Base-by-base conservation (phyloP, 2,888 invertebrate genomes). In the Trissolcus japonicus region DNA sequence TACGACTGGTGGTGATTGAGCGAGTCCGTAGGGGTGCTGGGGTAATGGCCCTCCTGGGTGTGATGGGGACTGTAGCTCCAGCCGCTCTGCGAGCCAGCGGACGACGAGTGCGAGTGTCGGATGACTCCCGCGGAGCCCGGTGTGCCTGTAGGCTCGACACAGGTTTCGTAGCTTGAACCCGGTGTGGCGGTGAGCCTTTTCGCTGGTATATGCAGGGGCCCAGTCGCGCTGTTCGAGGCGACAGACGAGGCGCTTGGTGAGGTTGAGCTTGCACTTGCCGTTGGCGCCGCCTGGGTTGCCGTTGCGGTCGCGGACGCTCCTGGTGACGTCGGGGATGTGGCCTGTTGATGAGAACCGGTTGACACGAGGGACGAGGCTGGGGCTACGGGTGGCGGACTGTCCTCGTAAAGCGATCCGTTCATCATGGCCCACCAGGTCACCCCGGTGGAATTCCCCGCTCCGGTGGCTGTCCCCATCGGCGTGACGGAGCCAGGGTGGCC, bases 121-220 rank as follows among this genome's bases (percentile, higher is more conserved):
- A 95, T 95, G 85, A 95, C 95, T 54, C 94, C 93, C 61, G 93
- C 92, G 41, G 85, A 79, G 80, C 91, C 85, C 62, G 88, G 84
- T 86, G 90, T 81, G 87, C 90, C 79, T 91, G 92, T 87, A 91
- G 94, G 82, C 90, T 91, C 79, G 63, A 86, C 86, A 80, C 88
- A 88, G 76, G 81, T 78, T 13, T 88, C 89, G 87, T 89, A 89
- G n/a, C 83, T 83, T 59, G 88, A 85, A 51, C 87, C 92, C 89
- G 90, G 90, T 85, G 91, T 91, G 71, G 92, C 91, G 25, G 91
- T 90, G 72, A 92, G 90, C 86, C 96, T 92, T 90, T 96, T 96
- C 86, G 96, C 96, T 81, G 96, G 96, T 90, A 96, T 96, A 91
- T 96, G 96, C 80, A 96, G 91, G 75, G 94, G 94, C 79, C 95